Conservation (phyloP, 2,113 vertebrate species). For the Zosterops borbonicus region DNA sequence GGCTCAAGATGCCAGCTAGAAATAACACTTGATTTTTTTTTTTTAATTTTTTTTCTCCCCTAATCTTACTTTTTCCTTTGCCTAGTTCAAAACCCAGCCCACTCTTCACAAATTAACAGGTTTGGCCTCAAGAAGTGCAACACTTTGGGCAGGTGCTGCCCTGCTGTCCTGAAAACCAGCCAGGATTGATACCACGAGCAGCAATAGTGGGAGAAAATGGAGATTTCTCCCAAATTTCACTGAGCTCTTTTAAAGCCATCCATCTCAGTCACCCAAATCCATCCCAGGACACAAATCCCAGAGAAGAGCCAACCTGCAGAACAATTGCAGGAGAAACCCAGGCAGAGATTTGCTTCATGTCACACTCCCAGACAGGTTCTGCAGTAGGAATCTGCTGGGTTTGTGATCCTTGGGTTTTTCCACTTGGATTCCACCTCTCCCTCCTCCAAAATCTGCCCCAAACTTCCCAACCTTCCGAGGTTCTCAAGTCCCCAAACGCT, state of each 20-base stretch:
- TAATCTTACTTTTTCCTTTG: conserved; percentile 27
- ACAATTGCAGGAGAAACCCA: neutral
- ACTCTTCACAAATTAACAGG: neutral
- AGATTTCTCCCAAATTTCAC: conserved; percentile 21
- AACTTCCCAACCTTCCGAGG: neutral
- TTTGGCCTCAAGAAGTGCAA: neutral
- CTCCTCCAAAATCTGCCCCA: neutral
- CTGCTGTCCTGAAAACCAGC: conserved; percentile 27
- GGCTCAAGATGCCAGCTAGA: neutral
- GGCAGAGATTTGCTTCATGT: neutral
- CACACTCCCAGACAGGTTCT: neutral
- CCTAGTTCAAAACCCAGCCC: neutral
- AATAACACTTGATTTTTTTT: neutral
- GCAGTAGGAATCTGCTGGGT: neutral
- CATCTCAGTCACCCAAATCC: conserved; percentile 50
- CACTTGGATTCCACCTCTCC: neutral
- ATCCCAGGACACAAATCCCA: conserved; percentile 12
- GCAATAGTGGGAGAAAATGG: neutral
- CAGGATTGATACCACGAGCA: conserved; percentile 10
- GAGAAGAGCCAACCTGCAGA: neutral
- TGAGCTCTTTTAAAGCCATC: conserved; percentile 44
- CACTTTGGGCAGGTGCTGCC: neutral
- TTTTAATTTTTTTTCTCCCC: neutral
- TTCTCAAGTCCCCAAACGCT: neutral
- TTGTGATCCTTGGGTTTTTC: neutral